phyloP scores from a whole-genome alignment of 2,113 vertebrate species.

The Reinhardtius hippoglossoides region DNA sequence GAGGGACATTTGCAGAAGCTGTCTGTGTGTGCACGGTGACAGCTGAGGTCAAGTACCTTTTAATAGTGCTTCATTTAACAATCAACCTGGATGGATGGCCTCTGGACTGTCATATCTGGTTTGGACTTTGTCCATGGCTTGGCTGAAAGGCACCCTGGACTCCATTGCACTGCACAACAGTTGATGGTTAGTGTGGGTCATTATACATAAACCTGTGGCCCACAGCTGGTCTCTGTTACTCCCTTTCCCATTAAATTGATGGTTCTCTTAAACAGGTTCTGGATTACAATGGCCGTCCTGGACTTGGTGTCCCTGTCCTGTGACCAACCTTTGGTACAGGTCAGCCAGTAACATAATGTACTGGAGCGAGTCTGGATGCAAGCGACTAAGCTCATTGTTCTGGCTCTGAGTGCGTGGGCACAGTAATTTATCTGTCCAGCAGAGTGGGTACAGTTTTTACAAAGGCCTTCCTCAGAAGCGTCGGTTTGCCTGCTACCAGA shows the following conservation, averaged over 20 bases:
- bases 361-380: slow-evolving; percentile 25
- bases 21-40: neutral
- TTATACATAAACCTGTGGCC: slow-evolving; percentile 32
- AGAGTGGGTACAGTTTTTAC: slow-evolving; percentile 28
- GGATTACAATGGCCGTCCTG: slow-evolving; percentile 12
- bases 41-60: slow-evolving; percentile 3
- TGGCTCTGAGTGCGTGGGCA: slow-evolving; percentile 36
- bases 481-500: slow-evolving; percentile 34
- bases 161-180: neutral
- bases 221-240: slow-evolving; percentile 24
- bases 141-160: slow-evolving; percentile 20
- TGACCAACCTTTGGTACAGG: slow-evolving; percentile 29
- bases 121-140: slow-evolving; percentile 26
- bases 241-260: slow-evolving; percentile 36
- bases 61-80: slow-evolving; percentile 5
- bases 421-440: slow-evolving; percentile 42
- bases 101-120: slow-evolving; percentile 12
- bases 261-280: slow-evolving; percentile 28
- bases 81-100: neutral
- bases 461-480: neutral
- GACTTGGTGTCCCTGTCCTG: slow-evolving; percentile 30
- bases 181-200: slow-evolving; percentile 30
- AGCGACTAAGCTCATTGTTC: slow-evolving; percentile 34
- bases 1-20: slow-evolving; percentile 10
- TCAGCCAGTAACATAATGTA: slow-evolving; percentile 37